These are phyloP conservation scores for Protophormia terraenovae DNA, from an alignment of 2,888 invertebrate species.

Conservation along the genomic window DNA sequence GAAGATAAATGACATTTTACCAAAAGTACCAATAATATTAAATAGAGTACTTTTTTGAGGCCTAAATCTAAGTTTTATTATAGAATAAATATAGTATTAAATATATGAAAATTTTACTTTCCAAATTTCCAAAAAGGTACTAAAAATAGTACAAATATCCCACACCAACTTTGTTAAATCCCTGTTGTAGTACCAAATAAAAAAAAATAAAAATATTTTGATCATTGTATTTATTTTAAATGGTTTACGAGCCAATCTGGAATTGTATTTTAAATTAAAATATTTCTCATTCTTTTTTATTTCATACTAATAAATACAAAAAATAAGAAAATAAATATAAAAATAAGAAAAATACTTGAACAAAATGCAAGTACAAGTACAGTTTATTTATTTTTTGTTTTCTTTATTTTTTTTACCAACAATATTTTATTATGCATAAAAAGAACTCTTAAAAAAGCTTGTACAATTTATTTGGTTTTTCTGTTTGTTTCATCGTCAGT, in stretches of 20 bases:
- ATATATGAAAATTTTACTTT: too few relatives aligned
- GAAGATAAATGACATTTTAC: not conserved
- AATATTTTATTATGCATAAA: slow-evolving; percentile 53
- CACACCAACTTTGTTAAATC: not conserved
- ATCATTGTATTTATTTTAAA: slow-evolving; percentile 50
- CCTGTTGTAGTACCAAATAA: not conserved
- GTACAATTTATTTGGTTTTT: slow-evolving; percentile 22
- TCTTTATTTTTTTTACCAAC: slow-evolving; percentile 13
- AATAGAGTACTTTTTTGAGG: not conserved
- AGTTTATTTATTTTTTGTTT: slow-evolving; percentile 32
- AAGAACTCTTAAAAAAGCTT: slow-evolving; percentile 16
- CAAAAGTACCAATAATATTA: not conserved
- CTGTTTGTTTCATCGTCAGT: slow-evolving; percentile 5
- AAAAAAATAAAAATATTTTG: not conserved
- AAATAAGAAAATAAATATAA: not conserved
- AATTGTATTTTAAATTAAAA: slow-evolving; percentile 66
- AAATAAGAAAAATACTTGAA: not conserved
- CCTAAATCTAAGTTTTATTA: too few relatives aligned
- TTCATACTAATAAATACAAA: too few relatives aligned
- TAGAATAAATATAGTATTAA: too few relatives aligned
- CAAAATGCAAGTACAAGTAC: not conserved
- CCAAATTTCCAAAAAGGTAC: not conserved
- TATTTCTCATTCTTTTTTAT: slow-evolving; percentile 57
- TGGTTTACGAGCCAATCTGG: slow-evolving; percentile 56
- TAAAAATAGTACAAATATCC: not conserved